phyloP scores from a whole-genome alignment of 2,113 vertebrate species.

The Connochaetes taurinus region DNA sequence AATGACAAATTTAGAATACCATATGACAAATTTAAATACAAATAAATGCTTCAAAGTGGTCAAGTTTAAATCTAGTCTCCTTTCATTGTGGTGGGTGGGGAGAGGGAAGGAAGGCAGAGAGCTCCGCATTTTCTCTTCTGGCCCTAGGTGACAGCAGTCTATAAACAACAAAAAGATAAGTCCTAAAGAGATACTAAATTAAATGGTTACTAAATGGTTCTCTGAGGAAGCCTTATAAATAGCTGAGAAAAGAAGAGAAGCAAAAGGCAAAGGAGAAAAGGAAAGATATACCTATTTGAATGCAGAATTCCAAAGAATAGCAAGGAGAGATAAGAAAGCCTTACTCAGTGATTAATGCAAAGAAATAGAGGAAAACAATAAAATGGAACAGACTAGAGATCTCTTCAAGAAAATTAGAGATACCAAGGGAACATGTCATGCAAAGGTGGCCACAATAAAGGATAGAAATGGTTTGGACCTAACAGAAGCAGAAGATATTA shows the following conservation, averaged over 20 bases:
- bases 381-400: neutral
- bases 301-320: neutral
- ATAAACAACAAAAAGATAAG: slow-evolving; percentile 59
- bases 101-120: neutral
- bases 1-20: neutral
- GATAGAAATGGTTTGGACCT: neutral
- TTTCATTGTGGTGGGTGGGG: neutral
- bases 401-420: neutral
- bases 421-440: neutral
- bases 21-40: neutral
- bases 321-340: neutral
- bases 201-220: neutral
- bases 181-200: slow-evolving; percentile 19
- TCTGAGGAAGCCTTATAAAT: neutral
- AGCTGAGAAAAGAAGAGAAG: neutral
- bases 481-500: neutral
- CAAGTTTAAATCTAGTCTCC: slow-evolving; percentile 52
- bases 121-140: slow-evolving; percentile 36
- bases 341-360: neutral
- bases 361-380: neutral
- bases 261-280: neutral
- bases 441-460: neutral
- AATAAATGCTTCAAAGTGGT: neutral
- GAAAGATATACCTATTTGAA: neutral
- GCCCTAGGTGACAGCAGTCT: slow-evolving; percentile 59